Base-by-base conservation (phyloP, 2,113 vertebrate genomes). In the Anthoscopus minutus region DNA sequence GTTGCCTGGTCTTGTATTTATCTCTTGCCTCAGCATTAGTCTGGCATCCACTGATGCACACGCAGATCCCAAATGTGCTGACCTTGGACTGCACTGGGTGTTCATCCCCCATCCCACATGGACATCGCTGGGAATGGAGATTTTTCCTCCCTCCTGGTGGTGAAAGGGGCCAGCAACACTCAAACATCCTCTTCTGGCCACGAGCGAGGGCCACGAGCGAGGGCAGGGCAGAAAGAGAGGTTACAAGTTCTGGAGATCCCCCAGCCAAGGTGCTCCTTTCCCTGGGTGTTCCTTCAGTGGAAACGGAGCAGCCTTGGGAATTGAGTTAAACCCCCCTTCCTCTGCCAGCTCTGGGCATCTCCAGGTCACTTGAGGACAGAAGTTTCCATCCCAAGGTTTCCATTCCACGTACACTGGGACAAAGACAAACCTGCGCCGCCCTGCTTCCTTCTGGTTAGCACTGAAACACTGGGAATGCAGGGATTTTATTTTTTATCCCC, bases 371-470 rank as follows among this genome's bases (percentile, higher is more conserved):
- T 20, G 51, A 65, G 69, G 60, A 31, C n/a, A 48, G 23, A 38
- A 5, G 0, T 45, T 66, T 37, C 16, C 28, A 78, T 23, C 48
- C 42, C n/a, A 5, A 84, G 5, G 0, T 54, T 58, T 45, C 10
- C 31, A 78, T 37, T 24, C 40, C 54, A 7, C 0, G 0, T 4
- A 9, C 17, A 1, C 8, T 5, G 8, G 15, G 31, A 35, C 31
- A 77, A 84, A 87, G 7, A 28, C 19, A 27, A 33, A 30, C 31
- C 30, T 7, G 24, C 11, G 20, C 14, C 35, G 4, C 12, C 37
- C 54, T 4, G 1, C 31, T 66, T 58, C 48, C 40, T 57, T 27
- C 54, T 25, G 15, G 8, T 42, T 25, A 30, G 18, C 60, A 22
- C 47, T 3, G 7, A 53, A 79, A 24, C 35, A 11, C 2, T 33